Evolutionary conservation across 2,888 invertebrate genomes (phyloP).

Genomic region (Volucella zonaria): DNA sequence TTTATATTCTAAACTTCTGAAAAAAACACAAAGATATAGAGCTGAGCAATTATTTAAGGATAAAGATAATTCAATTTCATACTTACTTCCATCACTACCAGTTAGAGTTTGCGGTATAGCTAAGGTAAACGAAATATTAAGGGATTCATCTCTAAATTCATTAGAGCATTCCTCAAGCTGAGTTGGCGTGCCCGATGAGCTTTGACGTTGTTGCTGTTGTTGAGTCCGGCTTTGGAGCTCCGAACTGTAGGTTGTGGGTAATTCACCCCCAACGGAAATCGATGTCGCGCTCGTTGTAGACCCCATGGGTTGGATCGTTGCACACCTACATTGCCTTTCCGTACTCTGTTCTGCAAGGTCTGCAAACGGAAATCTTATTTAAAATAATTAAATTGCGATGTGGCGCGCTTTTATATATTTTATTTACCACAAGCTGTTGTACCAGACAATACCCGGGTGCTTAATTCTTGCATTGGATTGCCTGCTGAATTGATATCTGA

Average conservation of each 20-base stretch:
- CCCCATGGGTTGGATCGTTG: slow-evolving; percentile 77
- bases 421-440: slow-evolving; percentile 81
- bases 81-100: slow-evolving; percentile 75
- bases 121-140: slow-evolving; percentile 82
- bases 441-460: slow-evolving; percentile 78
- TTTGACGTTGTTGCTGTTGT: slow-evolving; percentile 65
- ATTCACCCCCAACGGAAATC: slow-evolving; percentile 80
- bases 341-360: slow-evolving; percentile 80
- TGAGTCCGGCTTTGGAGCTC: slow-evolving; percentile 62
- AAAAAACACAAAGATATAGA: background rate
- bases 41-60: background rate
- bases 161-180: slow-evolving; percentile 81
- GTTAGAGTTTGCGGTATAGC: slow-evolving; percentile 77
- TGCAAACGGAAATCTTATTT: slow-evolving; percentile 82
- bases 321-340: slow-evolving; percentile 74
- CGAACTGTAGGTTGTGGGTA: slow-evolving; percentile 77
- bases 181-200: slow-evolving; percentile 76
- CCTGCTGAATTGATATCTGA: slow-evolving; percentile 47
- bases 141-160: slow-evolving; percentile 81
- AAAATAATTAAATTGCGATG: slow-evolving; percentile 75
- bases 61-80: background rate
- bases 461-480: slow-evolving; percentile 74
- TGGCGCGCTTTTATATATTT: slow-evolving; percentile 11
- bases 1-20: no score
- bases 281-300: slow-evolving; percentile 79